phyloP scores from a whole-genome alignment of 2,113 vertebrate species.

The Odocoileus virginianus region DNA sequence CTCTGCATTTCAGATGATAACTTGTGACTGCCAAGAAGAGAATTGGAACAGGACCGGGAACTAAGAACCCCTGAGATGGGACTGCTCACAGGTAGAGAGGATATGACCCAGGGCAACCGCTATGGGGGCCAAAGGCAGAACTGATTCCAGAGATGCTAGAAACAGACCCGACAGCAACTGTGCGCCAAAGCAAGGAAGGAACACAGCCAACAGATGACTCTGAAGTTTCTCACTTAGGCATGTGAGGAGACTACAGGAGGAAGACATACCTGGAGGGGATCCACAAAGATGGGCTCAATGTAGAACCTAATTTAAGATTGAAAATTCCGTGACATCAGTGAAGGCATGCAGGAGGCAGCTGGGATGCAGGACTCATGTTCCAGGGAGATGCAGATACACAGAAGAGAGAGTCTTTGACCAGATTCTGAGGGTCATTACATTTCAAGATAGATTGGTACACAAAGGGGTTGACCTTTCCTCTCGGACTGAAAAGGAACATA shows the following conservation, averaged over 20 bases:
- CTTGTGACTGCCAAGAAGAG: neutral
- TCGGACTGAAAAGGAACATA: neutral
- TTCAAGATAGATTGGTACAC: neutral
- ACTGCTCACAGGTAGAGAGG: neutral
- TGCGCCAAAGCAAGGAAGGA: neutral
- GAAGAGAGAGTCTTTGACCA: neutral
- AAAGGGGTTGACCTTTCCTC: neutral
- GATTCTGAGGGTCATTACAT: neutral
- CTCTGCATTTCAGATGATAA: neutral
- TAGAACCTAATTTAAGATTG: neutral
- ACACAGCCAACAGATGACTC: neutral
- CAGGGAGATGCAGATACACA: neutral
- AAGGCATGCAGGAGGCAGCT: neutral
- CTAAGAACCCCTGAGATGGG: neutral
- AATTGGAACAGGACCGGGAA: too few species aligned
- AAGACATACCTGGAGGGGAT: neutral
- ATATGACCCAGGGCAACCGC: accelerated
- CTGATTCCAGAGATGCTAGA: neutral
- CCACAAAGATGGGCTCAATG: neutral
- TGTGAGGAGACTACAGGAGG: neutral
- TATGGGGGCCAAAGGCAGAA: neutral
- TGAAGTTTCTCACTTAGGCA: neutral
- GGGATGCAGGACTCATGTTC: neutral
- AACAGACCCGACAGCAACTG: accelerated
- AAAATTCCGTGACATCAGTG: neutral